Evolutionary conservation across 1,140 invertebrate genomes (phyloP).

Genomic region (Epicauta chinensis): DNA sequence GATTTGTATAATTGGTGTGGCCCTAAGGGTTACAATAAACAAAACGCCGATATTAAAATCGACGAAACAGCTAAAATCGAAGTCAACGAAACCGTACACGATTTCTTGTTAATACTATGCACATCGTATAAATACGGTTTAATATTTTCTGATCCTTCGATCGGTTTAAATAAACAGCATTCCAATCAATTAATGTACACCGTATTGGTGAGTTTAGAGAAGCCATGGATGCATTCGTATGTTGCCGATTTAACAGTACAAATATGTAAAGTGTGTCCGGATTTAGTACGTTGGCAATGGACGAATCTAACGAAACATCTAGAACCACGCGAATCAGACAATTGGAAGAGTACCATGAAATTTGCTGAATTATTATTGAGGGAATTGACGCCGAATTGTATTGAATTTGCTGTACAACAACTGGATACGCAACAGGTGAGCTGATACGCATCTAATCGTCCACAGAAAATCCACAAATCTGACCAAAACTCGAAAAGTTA

Average conservation of each 20-base stretch:
- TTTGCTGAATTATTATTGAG: slow-evolving; percentile 50
- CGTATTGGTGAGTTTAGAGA: slow-evolving; percentile 54
- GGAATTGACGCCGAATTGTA: slow-evolving; percentile 43
- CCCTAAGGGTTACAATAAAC: slow-evolving; percentile 44
- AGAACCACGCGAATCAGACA: slow-evolving; percentile 51
- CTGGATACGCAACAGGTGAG: slow-evolving; percentile 35
- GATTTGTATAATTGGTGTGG: slow-evolving; percentile 72
- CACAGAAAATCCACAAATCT: no score
- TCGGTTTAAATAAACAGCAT: slow-evolving; percentile 51
- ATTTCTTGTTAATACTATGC: slow-evolving; percentile 59
- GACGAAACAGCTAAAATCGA: slow-evolving; percentile 48
- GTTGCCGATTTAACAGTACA: slow-evolving; percentile 58
- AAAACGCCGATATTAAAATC: slow-evolving; percentile 28
- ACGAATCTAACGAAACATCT: slow-evolving; percentile 51
- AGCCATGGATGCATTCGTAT: slow-evolving; percentile 58
- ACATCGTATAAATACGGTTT: slow-evolving; percentile 65
- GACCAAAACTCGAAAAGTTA: no score
- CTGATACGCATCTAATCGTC: no score
- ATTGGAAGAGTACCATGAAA: slow-evolving; percentile 51
- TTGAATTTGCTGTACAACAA: slow-evolving; percentile 35
- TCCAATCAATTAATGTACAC: slow-evolving; percentile 59
- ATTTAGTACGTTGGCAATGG: slow-evolving; percentile 60
- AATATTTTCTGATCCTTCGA: slow-evolving; percentile 55
- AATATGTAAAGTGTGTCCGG: slow-evolving; percentile 63
- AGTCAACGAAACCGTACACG: slow-evolving; percentile 52